Percentiles rank a stretch among this genome's conserved stretches.
These are phyloP conservation scores for Vireo altiloquus DNA, from an alignment of 2,113 vertebrate species.

Conservation along the genomic window DNA sequence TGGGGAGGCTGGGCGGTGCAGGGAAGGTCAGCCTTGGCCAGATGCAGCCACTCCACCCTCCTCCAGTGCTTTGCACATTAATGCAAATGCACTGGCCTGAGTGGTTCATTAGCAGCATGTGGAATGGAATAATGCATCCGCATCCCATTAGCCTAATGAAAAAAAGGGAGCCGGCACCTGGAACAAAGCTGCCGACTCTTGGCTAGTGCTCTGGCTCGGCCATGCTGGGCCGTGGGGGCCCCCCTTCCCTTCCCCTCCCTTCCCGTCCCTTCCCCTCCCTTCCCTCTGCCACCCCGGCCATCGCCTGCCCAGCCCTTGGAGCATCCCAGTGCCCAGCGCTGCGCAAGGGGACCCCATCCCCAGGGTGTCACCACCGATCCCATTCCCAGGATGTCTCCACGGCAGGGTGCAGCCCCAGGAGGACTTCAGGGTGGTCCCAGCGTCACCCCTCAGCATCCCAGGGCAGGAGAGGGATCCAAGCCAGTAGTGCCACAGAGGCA, in stretches of 20 bases:
- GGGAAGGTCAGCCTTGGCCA: conserved; percentile 43
- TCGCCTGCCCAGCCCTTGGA: background rate
- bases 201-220: conserved; percentile 50
- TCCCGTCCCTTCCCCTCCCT: background rate
- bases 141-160: conserved; percentile 75
- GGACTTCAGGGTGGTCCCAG: background rate
- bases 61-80: conserved; percentile 65
- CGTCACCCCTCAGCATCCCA: background rate
- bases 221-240: background rate
- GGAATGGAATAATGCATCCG: conserved; percentile 72
- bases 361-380: background rate
- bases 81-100: conserved; percentile 72
- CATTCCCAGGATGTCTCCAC: background rate
- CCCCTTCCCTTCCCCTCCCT: background rate
- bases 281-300: background rate
- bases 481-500: background rate
- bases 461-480: background rate
- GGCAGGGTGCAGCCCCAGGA: background rate
- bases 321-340: background rate
- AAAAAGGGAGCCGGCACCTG: conserved; percentile 70
- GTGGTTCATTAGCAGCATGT: conserved; percentile 72
- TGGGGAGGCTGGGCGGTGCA: background rate
- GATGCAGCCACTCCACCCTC: conserved; percentile 59
- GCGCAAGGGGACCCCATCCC: background rate
- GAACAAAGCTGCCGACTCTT: conserved; percentile 69